Evolutionary conservation across 2,888 invertebrate genomes (phyloP).

Genomic region (Folsomia manolachei): DNA sequence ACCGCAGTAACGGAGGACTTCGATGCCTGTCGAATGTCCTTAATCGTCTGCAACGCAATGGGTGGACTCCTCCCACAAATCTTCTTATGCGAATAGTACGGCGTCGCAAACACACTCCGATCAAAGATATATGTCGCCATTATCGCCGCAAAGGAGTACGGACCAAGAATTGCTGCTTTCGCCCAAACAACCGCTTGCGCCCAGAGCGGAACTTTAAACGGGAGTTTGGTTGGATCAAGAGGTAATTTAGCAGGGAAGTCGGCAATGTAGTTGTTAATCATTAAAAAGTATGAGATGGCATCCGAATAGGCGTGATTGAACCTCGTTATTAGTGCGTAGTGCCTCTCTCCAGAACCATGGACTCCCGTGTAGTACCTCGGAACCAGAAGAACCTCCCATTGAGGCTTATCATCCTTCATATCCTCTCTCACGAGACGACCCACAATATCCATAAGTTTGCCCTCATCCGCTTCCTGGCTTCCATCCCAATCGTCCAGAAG

Average conservation of each 20-base stretch:
- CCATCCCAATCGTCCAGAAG: slow-evolving; percentile 30
- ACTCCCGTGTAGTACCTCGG: slow-evolving; percentile 32
- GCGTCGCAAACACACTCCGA: slow-evolving; percentile 29
- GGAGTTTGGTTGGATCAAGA: slow-evolving; percentile 40
- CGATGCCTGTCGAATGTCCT: slow-evolving; percentile 30
- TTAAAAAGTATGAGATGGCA: slow-evolving; percentile 41
- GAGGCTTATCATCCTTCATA: slow-evolving; percentile 24
- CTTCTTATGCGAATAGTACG: slow-evolving; percentile 31
- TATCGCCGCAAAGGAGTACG: slow-evolving; percentile 35
- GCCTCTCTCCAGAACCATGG: background rate
- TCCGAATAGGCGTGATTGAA: slow-evolving; percentile 45
- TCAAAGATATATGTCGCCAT: slow-evolving; percentile 29
- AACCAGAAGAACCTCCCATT: slow-evolving; percentile 44
- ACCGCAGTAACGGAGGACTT: slow-evolving; percentile 42
- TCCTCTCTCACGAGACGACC: slow-evolving; percentile 21
- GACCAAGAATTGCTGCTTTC: slow-evolving; percentile 40
- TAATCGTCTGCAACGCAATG: slow-evolving; percentile 33
- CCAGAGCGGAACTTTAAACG: slow-evolving; percentile 34
- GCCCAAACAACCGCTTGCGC: slow-evolving; percentile 37
- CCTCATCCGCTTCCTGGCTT: slow-evolving; percentile 29
- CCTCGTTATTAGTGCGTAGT: slow-evolving; percentile 40
- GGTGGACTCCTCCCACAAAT: slow-evolving; percentile 29
- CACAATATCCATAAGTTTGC: slow-evolving; percentile 29
- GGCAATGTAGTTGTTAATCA: slow-evolving; percentile 39
- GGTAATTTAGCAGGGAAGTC: slow-evolving; percentile 37